Evolutionary conservation across 2,113 vertebrate species (phyloP), one percentile per base, ranked within the genome.

Genomic region (Cheirogaleus medius): DNA sequence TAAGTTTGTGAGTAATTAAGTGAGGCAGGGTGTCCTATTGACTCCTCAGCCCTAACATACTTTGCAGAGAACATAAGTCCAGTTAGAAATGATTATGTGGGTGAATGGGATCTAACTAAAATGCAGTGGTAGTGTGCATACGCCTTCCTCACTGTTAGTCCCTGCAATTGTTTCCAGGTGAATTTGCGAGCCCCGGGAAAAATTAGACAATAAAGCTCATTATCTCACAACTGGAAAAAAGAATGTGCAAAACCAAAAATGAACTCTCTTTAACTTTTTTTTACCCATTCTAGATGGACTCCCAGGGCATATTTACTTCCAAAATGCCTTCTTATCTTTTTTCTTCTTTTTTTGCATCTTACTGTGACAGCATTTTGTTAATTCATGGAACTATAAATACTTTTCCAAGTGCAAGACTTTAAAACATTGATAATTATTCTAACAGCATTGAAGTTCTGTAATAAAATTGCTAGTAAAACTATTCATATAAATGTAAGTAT

Each of bases 131-230:
- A 13, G 10, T 42, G 8, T 66, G 14, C 13, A 58, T 37, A 56
- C n/a, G 23, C 37, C 34, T 94, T 87, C 84, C 71, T 88, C 44
- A 49, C 64, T 73, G 29, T 11, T n/a, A 52, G 20, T 54, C 27
- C 47, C 27, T 82, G 32, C 29, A 21, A 82, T 32, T 76, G 68
- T 60, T 93, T 52, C 37, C 86, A 88, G 49, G 49, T 74, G 49
- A 93, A 91, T 93, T 86, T 94, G 6, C 27, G 54, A 88, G 39
- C 39, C 34, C 23, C 42, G 60, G 66, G 32, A 68, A 90, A 81
- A 85, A 83, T n/a, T 18, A 89, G 63, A 87, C 97, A 73, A 37
- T n/a, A 83, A 92, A 83, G 32, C 80, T 96, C 54, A 84, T 89
- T 68, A 77, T 69, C 87, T 96, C 52, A 56, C 9, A 96, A 85